Evolutionary conservation across 2,888 invertebrate genomes (phyloP).

Genomic region (Atethmia centrago): DNA sequence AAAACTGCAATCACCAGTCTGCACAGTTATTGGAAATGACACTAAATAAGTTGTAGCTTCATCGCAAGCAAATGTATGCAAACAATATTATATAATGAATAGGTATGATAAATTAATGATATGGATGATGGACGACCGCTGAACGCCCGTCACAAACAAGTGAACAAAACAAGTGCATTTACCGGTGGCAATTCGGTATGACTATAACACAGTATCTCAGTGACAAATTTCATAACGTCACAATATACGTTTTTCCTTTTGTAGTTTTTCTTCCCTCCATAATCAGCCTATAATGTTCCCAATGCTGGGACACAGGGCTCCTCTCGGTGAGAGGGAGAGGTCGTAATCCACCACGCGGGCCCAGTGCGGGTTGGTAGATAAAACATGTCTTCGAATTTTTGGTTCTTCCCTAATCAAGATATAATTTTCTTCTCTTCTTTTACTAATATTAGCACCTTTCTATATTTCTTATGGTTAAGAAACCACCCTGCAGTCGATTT

Average conservation of each 20-base stretch:
- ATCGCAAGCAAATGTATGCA: not conserved
- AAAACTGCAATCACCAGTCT: not conserved
- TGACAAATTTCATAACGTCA: not conserved
- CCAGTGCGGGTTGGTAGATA: too few relatives aligned
- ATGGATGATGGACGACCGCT: not conserved
- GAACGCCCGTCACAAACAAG: not conserved
- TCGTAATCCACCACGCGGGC: too few relatives aligned
- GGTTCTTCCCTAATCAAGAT: not conserved
- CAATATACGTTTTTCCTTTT: conserved; percentile 1
- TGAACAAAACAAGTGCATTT: conserved; percentile 8
- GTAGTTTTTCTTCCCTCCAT: not conserved
- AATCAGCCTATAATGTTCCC: too few relatives aligned
- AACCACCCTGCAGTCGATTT: not conserved
- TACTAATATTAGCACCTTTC: not conserved
- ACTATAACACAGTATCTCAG: not conserved
- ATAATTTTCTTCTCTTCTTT: too few relatives aligned
- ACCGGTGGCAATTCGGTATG: not conserved
- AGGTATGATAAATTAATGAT: not conserved
- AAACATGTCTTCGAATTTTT: too few relatives aligned
- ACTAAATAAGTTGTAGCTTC: not conserved
- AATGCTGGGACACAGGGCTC: too few relatives aligned
- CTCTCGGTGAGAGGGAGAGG: too few relatives aligned
- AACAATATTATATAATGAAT: not conserved
- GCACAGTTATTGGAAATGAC: not conserved
- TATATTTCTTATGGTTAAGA: not conserved